Conservation (phyloP, 2,113 vertebrate species). For the Catharus bicknelli region DNA sequence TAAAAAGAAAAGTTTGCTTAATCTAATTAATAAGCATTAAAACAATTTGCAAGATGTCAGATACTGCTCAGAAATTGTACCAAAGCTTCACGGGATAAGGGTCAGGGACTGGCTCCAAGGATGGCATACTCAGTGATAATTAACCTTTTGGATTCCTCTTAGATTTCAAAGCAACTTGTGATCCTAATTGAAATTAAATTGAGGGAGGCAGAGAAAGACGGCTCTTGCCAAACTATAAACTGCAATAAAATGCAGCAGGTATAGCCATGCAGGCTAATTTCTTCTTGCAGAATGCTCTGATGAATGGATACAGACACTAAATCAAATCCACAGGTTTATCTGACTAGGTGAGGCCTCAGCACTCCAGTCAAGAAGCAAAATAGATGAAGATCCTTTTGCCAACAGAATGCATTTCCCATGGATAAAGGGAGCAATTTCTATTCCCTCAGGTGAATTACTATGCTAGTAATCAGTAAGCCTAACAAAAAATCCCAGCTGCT, state of each 20-base stretch:
- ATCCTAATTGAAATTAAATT: slow-evolving; percentile 54
- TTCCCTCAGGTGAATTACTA: slow-evolving; percentile 37
- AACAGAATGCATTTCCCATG: slow-evolving; percentile 44
- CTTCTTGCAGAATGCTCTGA: slow-evolving; percentile 11
- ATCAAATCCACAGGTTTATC: slow-evolving; percentile 36
- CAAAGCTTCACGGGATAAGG: neutral
- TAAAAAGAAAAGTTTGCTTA: neutral
- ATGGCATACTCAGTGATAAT: neutral
- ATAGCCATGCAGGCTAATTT: neutral
- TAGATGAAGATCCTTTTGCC: slow-evolving; percentile 46
- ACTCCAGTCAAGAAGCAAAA: slow-evolving; percentile 41
- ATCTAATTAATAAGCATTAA: slow-evolving; percentile 33
- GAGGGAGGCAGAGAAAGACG: neutral
- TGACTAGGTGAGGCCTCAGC: slow-evolving; percentile 29
- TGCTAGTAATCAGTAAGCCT: slow-evolving; percentile 45
- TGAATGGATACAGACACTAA: slow-evolving; percentile 8
- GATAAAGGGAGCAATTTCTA: slow-evolving; percentile 67
- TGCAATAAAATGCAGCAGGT: neutral
- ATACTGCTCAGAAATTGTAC: slow-evolving; percentile 19
- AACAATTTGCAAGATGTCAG: slow-evolving; percentile 8
- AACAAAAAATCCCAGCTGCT: slow-evolving; percentile 63
- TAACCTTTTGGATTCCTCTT: slow-evolving; percentile 17
- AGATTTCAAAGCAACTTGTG: slow-evolving; percentile 16
- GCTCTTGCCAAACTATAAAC: slow-evolving; percentile 26
- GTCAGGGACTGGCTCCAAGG: neutral